These are phyloP conservation scores for Sclerurus mexicanus DNA, from an alignment of 2,113 vertebrate genomes.

Conservation along the genomic window DNA sequence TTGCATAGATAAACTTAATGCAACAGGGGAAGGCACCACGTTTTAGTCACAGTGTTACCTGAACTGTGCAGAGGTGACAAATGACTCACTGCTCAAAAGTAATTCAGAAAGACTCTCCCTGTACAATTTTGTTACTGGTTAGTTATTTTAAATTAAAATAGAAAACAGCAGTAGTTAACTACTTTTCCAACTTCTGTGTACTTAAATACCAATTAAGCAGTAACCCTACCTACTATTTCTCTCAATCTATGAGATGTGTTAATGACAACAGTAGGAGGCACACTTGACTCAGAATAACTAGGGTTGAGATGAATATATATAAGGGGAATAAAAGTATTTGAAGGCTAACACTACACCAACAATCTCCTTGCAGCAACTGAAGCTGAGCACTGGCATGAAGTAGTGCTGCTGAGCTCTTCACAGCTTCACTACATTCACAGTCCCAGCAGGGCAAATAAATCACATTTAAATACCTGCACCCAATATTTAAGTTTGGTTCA, in stretches of 20 bases:
- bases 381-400: not conserved
- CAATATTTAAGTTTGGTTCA: not conserved
- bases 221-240: not conserved
- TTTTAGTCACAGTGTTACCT: not conserved
- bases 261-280: slow-evolving; percentile 66
- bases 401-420: not conserved
- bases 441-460: not conserved
- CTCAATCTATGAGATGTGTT: slow-evolving; percentile 3
- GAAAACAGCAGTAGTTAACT: not conserved
- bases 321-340: not conserved
- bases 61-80: not conserved
- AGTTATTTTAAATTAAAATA: not conserved
- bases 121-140: not conserved
- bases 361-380: not conserved
- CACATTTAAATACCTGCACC: not conserved
- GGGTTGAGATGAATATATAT: not conserved
- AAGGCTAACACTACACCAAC: not conserved
- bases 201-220: not conserved
- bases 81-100: not conserved
- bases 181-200: not conserved
- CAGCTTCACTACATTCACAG: not conserved
- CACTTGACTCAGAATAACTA: slow-evolving; percentile 41
- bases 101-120: not conserved
- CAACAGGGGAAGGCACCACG: not conserved
- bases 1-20: not conserved